Base-by-base conservation (phyloP, 2,113 vertebrate species). In the Pelecanus crispus region DNA sequence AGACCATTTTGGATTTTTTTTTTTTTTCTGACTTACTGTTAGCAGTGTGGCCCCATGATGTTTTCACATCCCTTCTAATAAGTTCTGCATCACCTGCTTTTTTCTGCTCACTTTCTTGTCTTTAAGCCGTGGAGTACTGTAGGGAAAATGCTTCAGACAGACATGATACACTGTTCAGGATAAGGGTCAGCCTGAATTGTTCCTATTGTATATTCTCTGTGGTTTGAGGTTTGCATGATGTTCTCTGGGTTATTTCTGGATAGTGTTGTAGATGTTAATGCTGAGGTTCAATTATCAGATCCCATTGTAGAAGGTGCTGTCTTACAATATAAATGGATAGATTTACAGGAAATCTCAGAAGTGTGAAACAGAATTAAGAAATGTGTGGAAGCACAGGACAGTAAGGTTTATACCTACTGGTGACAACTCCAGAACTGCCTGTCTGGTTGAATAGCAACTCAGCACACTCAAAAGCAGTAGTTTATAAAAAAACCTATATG, bases 391-490 rank as follows among this genome's bases (percentile, higher is more conserved):
- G 47, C 67, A 8, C 18, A 58, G 47, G n/a, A 52, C 45, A 71
- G 15, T 36, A 42, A 19, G 29, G 13, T 52, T 77, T 81, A 20
- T 38, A 53, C 20, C n/a, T 77, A 3, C 32, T 68, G 24, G 8
- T 66, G 22, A 49, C 11, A 85, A 16, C 55, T 58, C 8, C 44
- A 63, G 38, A 83, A 45, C 36, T 45, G 20, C 40, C 40, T 71
- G 26, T 6, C 20, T 80, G 16, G 10, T 40, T 66, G 16, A 74
- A 52, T 10, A 82, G 26, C 55, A 78, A 5, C 68, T 81, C 5
- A 1, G 11, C 11, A 73, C 0, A 1, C 26, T 70, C 0, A 0
- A 32, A 28, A 72, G 14, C 38, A 47, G 14, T 24, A 49, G 42
- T 49, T 78, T 42, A 29, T 62, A 17, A 50, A 65, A 58, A 65